phyloP scores from a whole-genome alignment of 2,797 vertebrate species.

The Coracias cyanogaster region DNA sequence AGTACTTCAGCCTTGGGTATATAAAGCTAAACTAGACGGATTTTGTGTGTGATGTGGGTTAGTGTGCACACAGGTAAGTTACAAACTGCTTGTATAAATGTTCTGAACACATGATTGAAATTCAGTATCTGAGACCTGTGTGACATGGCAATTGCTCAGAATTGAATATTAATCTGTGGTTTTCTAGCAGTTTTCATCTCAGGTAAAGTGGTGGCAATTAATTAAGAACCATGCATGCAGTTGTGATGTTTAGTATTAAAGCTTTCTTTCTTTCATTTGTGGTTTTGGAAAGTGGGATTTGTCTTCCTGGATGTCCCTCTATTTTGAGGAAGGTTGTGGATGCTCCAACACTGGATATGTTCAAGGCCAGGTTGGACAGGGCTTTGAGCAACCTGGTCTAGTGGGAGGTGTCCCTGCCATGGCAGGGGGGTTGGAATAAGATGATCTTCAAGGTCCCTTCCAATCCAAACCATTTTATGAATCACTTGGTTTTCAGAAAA shows the following conservation, averaged over 20 bases:
- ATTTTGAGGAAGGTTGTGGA: not conserved
- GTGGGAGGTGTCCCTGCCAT: no score
- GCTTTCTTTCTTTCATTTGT: not conserved
- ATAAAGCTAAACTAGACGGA: fast-evolving
- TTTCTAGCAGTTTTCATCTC: not conserved
- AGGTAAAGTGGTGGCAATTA: not conserved
- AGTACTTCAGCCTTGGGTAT: fast-evolving
- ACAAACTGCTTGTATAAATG: not conserved
- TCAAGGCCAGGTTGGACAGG: no score
- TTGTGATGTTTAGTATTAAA: not conserved
- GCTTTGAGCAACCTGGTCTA: no score
- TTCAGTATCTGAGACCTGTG: fast-evolving
- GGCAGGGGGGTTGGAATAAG: no score
- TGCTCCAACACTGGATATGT: no score
- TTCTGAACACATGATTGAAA: not conserved
- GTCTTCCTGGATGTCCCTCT: not conserved
- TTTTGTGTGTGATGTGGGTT: not conserved
- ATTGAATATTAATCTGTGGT: not conserved
- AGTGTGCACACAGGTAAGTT: not conserved
- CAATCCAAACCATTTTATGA: no score
- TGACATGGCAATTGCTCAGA: not conserved
- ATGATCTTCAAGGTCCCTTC: no score
- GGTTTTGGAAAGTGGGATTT: not conserved
- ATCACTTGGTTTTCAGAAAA: not conserved
- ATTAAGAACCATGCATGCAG: fast-evolving